Conservation (phyloP, 2,113 vertebrate genomes). For the Protobothrops flavoviridis region DNA sequence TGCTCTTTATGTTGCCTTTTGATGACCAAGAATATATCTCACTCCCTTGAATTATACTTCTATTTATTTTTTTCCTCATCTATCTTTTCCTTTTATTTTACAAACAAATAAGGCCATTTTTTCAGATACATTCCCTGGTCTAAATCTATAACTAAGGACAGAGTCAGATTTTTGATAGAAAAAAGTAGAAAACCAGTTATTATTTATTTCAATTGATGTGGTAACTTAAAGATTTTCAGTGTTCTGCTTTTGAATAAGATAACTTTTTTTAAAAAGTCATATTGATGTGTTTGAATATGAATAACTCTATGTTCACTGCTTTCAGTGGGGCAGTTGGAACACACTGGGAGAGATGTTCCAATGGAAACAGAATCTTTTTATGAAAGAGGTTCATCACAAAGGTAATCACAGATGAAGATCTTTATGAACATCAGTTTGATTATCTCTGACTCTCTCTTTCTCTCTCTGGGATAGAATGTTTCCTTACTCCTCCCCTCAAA, state of each 20-base stretch:
- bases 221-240: conserved; percentile 11
- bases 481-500: neutral
- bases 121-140: neutral
- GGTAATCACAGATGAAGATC: neutral
- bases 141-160: neutral
- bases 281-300: neutral
- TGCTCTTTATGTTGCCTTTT: neutral
- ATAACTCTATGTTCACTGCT: neutral
- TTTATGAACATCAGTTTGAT: neutral
- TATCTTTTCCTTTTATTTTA: neutral
- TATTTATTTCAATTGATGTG: neutral
- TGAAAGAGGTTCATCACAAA: neutral
- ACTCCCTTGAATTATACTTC: neutral
- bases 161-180: neutral
- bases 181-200: neutral
- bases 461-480: neutral
- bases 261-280: neutral
- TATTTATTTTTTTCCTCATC: neutral
- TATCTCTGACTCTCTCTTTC: neutral
- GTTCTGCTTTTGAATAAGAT: neutral
- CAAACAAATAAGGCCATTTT: neutral
- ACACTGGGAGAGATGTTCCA: neutral
- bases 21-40: neutral
- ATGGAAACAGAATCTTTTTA: neutral
- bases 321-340: neutral